Evolutionary conservation across 2,797 vertebrate genomes (phyloP), one percentile per base, ranked within the genome.

Genomic region (Novumbra hubbsi): DNA sequence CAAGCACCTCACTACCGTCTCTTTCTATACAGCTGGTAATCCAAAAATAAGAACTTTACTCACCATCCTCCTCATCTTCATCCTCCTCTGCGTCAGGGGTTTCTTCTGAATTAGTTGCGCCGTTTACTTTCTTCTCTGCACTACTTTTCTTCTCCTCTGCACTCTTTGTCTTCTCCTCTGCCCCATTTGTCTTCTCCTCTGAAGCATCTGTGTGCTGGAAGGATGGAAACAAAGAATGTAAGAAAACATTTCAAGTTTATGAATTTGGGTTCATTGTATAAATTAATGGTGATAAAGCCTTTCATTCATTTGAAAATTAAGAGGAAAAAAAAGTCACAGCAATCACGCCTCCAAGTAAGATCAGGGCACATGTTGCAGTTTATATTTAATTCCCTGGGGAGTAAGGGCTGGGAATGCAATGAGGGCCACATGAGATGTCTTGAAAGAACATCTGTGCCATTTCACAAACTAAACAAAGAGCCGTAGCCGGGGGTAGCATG

Each of bases 401-500:
- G 89, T 83, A 81, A 79, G 75, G 80, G 17, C 73, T 55, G 79
- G 83, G 84, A 75, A 79, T 72, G 75, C 80, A 82, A 80, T 71
- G 38, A 78, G 76, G 73, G 73, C 84, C 78, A 80, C 71, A 64
- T 28, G 77, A 83, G 72, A 81, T 69, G 57, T 80, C 79, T 73
- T 67, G 76, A 74, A 77, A 82, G 57, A 87, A 90, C 92, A 92
- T 92, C 90, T 92, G 90, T 90, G 90, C 86, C 85, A 72, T 88
- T 89, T 91, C 87, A 88, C 83, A 81, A 92, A 87, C 89, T 84
- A 91, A 92, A 93, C 92, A 94, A 93, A 93, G 91, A 90, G 8
- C 77, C 63, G 75, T 38, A 32, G 62, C 66, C 60, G 55, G 57
- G 69, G 60, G 41, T 71, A 73, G 68, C 65, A 68, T 78, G 79